These are phyloP conservation scores for Nothobranchius kuhntae DNA, from an alignment of 2,113 vertebrate genomes.

Conservation along the genomic window DNA sequence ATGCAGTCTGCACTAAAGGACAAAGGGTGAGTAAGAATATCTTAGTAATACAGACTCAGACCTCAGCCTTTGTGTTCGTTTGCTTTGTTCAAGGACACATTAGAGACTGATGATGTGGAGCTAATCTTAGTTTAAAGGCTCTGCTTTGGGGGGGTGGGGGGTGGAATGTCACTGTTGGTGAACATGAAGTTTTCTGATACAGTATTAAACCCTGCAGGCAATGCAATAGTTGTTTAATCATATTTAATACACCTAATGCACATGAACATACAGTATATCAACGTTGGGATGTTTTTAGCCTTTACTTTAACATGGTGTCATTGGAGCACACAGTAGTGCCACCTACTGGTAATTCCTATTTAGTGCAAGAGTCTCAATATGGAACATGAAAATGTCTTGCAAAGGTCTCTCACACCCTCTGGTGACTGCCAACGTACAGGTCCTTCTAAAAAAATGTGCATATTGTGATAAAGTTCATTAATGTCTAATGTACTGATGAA, in stretches of 20 bases:
- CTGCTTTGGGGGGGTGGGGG: neutral
- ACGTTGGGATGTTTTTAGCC: slow-evolving; percentile 14
- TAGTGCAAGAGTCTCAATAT: slow-evolving; percentile 18
- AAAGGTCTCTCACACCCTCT: slow-evolving; percentile 67
- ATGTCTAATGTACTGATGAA: too few species aligned
- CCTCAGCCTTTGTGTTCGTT: neutral
- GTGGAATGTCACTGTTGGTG: neutral
- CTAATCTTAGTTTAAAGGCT: slow-evolving; percentile 12
- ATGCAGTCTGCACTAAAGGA: slow-evolving; percentile 91
- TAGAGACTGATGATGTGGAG: neutral
- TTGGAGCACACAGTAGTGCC: slow-evolving; percentile 34
- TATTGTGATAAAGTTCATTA: too few species aligned
- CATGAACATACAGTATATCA: slow-evolving; percentile 25
- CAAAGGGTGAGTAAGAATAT: slow-evolving; percentile 83
- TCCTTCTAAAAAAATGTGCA: too few species aligned
- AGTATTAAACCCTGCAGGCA: too few species aligned
- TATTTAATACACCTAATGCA: slow-evolving; percentile 23
- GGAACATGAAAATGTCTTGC: neutral
- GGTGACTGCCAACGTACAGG: slow-evolving; percentile 32
- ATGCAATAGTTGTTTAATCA: slow-evolving; percentile 6
- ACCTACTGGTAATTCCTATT: slow-evolving; percentile 34
- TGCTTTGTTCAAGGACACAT: neutral
- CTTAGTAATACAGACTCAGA: neutral
- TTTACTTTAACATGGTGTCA: slow-evolving; percentile 1
- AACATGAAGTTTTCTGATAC: too few species aligned